Base-by-base conservation (phyloP, 1,140 invertebrate genomes). In the Neodiprion virginianus region DNA sequence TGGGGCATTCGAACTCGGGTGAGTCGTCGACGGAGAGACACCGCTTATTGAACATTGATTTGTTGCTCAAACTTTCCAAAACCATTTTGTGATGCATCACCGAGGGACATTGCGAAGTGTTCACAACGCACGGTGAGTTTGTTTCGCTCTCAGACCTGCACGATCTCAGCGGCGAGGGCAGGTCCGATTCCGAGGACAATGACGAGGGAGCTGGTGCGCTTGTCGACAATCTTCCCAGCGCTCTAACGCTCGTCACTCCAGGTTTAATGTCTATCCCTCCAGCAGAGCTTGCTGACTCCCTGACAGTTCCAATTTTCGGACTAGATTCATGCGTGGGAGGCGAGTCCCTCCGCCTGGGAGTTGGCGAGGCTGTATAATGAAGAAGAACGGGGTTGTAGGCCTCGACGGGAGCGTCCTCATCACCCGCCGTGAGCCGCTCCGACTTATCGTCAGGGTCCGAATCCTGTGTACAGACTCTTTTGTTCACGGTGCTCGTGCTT, bases 131-230 rank as follows among this genome's bases (percentile, higher is more conserved):
- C 0, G 87, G 89, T 74, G 86, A 87, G 17, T 87, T 88, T 1
- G 86, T 88, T 72, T 89, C 87, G 78, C 86, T 88, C 61, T 87
- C 85, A n/a, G 87, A 87, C 74, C 85, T 83, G 61, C 85, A 89
- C 53, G 82, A 87, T 49, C 83, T 84, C 67, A 85, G 80, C 49
- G 83, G 87, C 75, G 77, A 76, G 67, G 79, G 86, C 69, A 80
- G 80, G 74, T 86, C 89, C 50, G 85, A 28, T 61, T 91, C 88
- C 77, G 86, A 83, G 72, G 89, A 88, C 77, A 92, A 81, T 67
- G 91, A 91, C 67, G 92, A 92, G 9, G 89, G 89, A 50, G 90
- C 90, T 10, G 92, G 92, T 40, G 92, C 92, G 75, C 92, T 93
- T 0, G 90, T 90, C 2, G 92, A 92, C 72, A 93, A 83, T 68